Percentiles rank a stretch among this genome's conserved stretches.
Evolutionary conservation across 2,888 invertebrate species (phyloP).

Genomic region (Spilosoma lubricipeda): DNA sequence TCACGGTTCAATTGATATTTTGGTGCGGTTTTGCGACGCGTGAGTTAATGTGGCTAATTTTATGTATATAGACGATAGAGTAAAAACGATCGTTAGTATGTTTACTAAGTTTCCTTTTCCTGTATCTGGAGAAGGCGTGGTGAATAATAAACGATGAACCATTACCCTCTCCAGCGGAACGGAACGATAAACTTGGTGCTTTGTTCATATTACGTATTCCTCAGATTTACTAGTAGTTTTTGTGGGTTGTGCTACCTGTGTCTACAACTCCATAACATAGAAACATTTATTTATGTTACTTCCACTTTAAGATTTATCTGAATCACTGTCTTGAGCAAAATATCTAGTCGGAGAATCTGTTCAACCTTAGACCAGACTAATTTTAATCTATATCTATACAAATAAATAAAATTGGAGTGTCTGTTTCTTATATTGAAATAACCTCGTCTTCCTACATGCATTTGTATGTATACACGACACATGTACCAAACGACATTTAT

Average conservation of each 20-base stretch:
- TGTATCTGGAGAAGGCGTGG: conserved; percentile 55
- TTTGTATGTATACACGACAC: too few relatives aligned
- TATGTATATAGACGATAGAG: conserved; percentile 36
- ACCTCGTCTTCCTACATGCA: too few relatives aligned
- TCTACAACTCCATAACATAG: neutral
- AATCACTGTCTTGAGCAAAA: neutral
- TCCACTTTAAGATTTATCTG: neutral
- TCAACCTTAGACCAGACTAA: neutral
- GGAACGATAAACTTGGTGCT: conserved; percentile 59
- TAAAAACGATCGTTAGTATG: conserved; percentile 63
- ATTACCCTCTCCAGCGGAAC: conserved; percentile 66
- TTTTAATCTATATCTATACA: neutral
- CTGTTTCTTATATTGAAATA: too few relatives aligned
- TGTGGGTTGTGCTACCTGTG: conserved; percentile 24
- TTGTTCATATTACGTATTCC: conserved; percentile 36
- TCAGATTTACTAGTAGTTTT: conserved; percentile 32
- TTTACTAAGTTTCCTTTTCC: conserved; percentile 69
- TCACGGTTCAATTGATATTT: conserved; percentile 41
- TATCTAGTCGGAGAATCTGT: neutral
- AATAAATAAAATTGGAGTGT: too few relatives aligned
- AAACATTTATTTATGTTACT: neutral
- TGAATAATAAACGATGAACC: conserved; percentile 67
- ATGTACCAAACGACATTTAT: too few relatives aligned
- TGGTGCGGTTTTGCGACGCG: conserved; percentile 36
- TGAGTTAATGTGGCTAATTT: conserved; percentile 25